These are phyloP conservation scores for Eilema caniola DNA, from an alignment of 2,888 invertebrate species.

Conservation along the genomic window DNA sequence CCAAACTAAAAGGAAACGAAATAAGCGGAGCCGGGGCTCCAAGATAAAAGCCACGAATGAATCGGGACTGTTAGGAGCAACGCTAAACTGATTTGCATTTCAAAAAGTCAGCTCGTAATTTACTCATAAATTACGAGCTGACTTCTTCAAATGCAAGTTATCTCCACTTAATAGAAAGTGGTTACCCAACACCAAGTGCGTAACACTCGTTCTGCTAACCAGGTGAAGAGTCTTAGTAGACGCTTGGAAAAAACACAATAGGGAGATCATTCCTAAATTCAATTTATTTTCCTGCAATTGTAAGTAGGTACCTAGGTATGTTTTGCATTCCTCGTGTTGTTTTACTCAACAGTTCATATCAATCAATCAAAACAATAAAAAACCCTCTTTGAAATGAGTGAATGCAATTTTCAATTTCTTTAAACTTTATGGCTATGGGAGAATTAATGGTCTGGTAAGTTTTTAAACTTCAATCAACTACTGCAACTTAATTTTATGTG, in stretches of 20 bases:
- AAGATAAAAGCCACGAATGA: too few species aligned
- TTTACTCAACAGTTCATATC: background rate
- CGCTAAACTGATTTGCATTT: too few species aligned
- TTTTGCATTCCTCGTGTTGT: background rate
- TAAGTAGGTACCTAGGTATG: background rate
- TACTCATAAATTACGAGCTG: background rate
- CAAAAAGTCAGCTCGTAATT: too few species aligned
- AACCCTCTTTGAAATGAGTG: background rate
- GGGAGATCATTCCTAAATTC: background rate
- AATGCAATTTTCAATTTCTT: background rate
- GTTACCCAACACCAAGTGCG: too few species aligned
- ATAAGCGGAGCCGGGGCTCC: too few species aligned
- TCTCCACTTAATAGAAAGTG: too few species aligned
- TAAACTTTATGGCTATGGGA: background rate
- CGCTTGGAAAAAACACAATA: too few species aligned
- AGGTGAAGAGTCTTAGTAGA: too few species aligned
- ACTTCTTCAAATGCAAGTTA: too few species aligned
- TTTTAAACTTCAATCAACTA: background rate
- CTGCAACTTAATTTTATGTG: background rate
- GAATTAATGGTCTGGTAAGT: background rate
- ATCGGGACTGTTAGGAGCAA: too few species aligned
- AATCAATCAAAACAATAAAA: background rate
- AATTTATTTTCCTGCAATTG: background rate
- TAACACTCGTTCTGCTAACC: too few species aligned
- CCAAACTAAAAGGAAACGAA: background rate